These are phyloP conservation scores for Echiichthys vipera DNA, from an alignment of 2,797 vertebrate species.

Conservation along the genomic window DNA sequence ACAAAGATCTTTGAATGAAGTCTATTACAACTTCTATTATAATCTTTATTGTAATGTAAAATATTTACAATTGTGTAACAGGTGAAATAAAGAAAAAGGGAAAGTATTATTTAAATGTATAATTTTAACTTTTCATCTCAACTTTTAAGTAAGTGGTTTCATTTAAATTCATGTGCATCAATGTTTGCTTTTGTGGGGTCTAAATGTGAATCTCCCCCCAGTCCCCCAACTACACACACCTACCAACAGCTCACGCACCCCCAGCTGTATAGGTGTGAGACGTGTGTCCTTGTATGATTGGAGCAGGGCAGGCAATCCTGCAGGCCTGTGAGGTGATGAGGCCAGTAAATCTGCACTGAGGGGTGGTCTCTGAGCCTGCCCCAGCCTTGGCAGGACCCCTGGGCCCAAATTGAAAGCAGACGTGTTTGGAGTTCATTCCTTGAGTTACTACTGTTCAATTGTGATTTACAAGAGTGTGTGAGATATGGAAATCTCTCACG, in stretches of 20 bases:
- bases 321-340: conserved; percentile 83
- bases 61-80: neutral
- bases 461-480: conserved; percentile 91
- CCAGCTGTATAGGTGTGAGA: conserved; percentile 53
- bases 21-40: neutral
- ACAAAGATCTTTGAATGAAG: neutral
- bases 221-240: conserved; percentile 1
- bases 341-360: conserved; percentile 84
- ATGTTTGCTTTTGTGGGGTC: conserved; percentile 13
- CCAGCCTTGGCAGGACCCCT: conserved; percentile 87
- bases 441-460: conserved; percentile 92
- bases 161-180: neutral
- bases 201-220: neutral
- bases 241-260: conserved; percentile 7
- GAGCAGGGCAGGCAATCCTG: conserved; percentile 62
- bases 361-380: conserved; percentile 90
- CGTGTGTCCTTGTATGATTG: conserved; percentile 43
- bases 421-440: conserved; percentile 90
- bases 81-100: neutral
- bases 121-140: neutral
- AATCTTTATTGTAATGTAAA: neutral
- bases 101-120: neutral
- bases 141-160: neutral
- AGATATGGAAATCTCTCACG: conserved; percentile 92
- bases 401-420: conserved; percentile 92